phyloP scores from a whole-genome alignment of 2,797 vertebrate genomes.

The Pygocentrus nattereri region DNA sequence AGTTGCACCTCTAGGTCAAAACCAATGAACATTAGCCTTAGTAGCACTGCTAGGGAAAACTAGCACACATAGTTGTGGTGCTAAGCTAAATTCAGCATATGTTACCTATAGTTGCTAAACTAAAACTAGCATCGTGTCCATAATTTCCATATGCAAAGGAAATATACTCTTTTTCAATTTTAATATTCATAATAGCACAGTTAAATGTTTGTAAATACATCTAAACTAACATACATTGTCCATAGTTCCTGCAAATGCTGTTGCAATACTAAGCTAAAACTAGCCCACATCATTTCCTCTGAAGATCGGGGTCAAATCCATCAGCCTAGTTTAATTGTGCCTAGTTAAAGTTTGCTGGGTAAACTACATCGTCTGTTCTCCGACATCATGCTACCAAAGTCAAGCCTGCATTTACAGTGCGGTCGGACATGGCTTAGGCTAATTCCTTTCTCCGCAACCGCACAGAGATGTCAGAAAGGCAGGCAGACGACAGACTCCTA shows the following conservation, averaged over 20 bases:
- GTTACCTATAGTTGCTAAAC: neutral
- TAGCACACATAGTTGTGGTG: neutral
- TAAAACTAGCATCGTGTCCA: neutral
- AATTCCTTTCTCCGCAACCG: constrained; percentile 47
- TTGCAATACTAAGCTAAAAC: neutral
- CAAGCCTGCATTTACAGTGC: constrained; percentile 37
- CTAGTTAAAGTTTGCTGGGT: constrained; percentile 34
- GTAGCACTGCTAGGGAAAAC: neutral
- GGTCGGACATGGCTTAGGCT: constrained; percentile 47
- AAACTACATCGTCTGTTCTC: constrained; percentile 2
- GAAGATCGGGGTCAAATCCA: neutral
- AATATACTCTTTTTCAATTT: no score
- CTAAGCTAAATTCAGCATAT: neutral
- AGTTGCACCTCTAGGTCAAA: neutral
- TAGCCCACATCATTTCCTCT: neutral
- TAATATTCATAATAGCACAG: no score
- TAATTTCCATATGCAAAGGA: no score
- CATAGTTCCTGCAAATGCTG: neutral
- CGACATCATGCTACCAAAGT: constrained; percentile 26
- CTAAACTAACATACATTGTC: neutral
- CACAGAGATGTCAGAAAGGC: constrained; percentile 45
- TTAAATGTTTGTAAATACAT: no score
- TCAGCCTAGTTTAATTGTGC: neutral
- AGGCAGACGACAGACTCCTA: constrained; percentile 48
- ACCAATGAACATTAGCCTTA: neutral